These are phyloP conservation scores for Schrankia costaestrigalis DNA, from an alignment of 2,888 invertebrate genomes.

Conservation along the genomic window DNA sequence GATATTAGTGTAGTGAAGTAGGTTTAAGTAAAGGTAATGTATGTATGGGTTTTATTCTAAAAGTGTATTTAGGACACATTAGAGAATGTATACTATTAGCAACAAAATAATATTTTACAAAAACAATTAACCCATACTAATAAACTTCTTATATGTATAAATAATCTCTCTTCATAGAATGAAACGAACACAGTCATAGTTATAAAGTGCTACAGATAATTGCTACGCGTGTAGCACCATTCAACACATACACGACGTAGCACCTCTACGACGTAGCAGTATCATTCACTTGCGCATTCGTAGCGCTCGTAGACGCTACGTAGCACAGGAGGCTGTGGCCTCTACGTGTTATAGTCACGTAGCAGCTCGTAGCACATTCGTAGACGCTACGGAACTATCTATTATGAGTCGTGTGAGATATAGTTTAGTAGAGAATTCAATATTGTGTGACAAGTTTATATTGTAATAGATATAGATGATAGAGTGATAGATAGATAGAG, in stretches of 20 bases:
- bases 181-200: background rate
- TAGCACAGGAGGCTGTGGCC: constrained; percentile 2
- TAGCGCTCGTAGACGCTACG: constrained; percentile 3
- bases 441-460: too few species aligned
- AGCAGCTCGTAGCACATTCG: constrained; percentile 3
- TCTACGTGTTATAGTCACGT: constrained; percentile 3
- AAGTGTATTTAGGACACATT: too few species aligned
- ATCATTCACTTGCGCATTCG: constrained; percentile 3
- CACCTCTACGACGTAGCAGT: constrained; percentile 8
- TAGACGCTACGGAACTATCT: background rate
- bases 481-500: too few species aligned
- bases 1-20: too few species aligned
- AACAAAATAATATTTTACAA: too few species aligned
- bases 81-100: too few species aligned
- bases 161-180: background rate
- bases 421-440: too few species aligned
- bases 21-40: constrained; percentile 5
- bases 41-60: background rate
- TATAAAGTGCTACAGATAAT: background rate
- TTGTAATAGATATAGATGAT: too few species aligned
- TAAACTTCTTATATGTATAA: too few species aligned
- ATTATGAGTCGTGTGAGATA: too few species aligned
- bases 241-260: background rate
- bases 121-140: too few species aligned
- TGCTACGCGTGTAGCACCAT: background rate